phyloP scores from a whole-genome alignment of 2,888 invertebrate species.

The Apantesis nais region DNA sequence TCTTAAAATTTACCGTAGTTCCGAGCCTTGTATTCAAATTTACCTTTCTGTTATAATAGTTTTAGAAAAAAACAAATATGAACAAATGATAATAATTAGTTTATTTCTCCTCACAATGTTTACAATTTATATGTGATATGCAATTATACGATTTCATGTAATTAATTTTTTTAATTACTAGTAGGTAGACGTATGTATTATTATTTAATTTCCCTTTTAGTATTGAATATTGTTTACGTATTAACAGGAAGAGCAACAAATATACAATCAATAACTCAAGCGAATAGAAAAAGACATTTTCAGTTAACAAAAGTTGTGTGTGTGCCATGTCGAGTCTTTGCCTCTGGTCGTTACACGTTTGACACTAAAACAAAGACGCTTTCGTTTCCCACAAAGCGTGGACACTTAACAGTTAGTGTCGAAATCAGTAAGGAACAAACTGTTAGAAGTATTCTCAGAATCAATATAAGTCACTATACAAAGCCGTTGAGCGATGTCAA shows the following conservation, averaged over 20 bases:
- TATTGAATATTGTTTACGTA: neutral
- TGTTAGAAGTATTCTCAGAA: conserved; percentile 58
- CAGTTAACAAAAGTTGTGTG: neutral
- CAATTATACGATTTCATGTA: too few species aligned
- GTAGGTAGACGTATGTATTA: too few species aligned
- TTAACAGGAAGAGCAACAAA: neutral
- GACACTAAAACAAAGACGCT: conserved; percentile 34
- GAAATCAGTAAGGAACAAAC: conserved; percentile 42
- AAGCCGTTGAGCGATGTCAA: conserved; percentile 58
- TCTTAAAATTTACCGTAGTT: too few species aligned
- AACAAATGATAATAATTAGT: too few species aligned
- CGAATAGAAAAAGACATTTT: neutral
- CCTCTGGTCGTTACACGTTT: conserved; percentile 3
- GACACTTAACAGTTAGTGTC: conserved; percentile 50
- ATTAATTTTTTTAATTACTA: too few species aligned
- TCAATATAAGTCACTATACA: conserved; percentile 39
- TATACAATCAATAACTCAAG: neutral
- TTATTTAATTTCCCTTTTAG: neutral
- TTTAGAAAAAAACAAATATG: too few species aligned
- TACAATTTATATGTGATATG: too few species aligned
- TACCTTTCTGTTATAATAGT: too few species aligned
- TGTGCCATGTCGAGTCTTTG: neutral
- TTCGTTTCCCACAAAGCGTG: conserved; percentile 49
- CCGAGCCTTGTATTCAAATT: too few species aligned
- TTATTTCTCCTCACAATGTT: too few species aligned